Percentiles rank a stretch among this genome's conserved stretches.
phyloP scores from a whole-genome alignment of 2,113 vertebrate genomes.

The Bos taurus region DNA sequence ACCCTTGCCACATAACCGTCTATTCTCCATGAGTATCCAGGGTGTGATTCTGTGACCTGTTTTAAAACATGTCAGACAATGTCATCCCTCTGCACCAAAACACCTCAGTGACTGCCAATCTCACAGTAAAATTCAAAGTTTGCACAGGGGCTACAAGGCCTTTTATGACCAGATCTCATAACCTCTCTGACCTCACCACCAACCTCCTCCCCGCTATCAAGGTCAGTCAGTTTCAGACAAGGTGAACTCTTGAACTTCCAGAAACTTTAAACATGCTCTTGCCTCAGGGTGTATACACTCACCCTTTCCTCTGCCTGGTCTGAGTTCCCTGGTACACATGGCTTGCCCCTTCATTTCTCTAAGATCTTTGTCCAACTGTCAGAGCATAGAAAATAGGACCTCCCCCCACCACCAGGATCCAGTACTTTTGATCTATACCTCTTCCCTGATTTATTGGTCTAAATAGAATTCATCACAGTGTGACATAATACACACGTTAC shows the following conservation, averaged over 20 bases:
- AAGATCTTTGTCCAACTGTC: background rate
- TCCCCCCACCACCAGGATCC: background rate
- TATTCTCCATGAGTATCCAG: background rate
- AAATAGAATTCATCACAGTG: background rate
- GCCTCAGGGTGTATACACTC: background rate
- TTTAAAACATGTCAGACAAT: background rate
- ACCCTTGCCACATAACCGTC: background rate
- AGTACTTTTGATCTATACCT: background rate
- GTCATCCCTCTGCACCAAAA: background rate
- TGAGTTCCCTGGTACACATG: fast-evolving
- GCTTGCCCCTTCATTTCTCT: background rate
- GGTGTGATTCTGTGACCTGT: background rate
- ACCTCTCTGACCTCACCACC: background rate
- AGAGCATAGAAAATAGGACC: background rate
- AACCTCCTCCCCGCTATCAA: background rate
- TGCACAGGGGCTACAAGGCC: background rate
- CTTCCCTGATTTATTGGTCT: background rate
- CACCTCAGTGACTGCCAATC: background rate
- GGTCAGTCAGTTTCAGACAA: background rate
- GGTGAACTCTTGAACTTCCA: background rate
- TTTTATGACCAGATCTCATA: background rate
- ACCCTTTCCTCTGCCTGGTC: background rate
- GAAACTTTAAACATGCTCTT: background rate
- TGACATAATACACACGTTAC: background rate
- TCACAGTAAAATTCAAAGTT: background rate